Base-by-base conservation (phyloP, 1,140 invertebrate genomes). In the Bombus pyrosoma region DNA sequence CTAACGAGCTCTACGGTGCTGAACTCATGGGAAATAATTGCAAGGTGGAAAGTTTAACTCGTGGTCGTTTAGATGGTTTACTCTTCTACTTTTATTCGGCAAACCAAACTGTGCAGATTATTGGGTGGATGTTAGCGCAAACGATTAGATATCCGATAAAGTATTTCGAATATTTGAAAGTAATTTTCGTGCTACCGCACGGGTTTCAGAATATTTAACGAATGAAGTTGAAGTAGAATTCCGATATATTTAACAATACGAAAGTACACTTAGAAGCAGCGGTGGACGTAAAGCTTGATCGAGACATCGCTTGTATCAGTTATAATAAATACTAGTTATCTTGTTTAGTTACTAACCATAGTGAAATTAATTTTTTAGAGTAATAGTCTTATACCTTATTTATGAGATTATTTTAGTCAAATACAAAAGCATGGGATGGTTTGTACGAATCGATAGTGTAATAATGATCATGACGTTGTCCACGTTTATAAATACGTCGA, bases 1-100 rank as follows among this genome's bases (percentile, higher is more conserved):
- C 64, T 84, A 84, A 84, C 75, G 66, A 84, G 64, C 66, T 47
- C n/a, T 10, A 53, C 22, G 74, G 15, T n/a, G 47, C 47, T 8
- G 47, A 18, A 53, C 18, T 22, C 47, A 53, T 53, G 47, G 47
- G 2, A 53, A 53, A 53, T 53, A 53, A 53, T 53, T 53, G 47
- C 25, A 34, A 43, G 64, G 28, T 39, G 72, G 34, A 76, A 74
- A 83, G 66, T 83, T 69, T 41, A 32, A 22, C 25, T 83, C 28
- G 15, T 37, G 34, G 9, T 12, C 39, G 81, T 8, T 10, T 25
- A 9, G 22, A 41, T 15, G n/a, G 12, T 47, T 28, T 37, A 12
- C 22, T 47, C 25, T 32, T 34, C 9, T 28, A 74, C 5, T 32
- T 73, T 74, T 66, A 34, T 47, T 64, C 34, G 25, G 2, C 10